Evolutionary conservation across 1,140 invertebrate species (phyloP).

Genomic region (Leptinotarsa texana): DNA sequence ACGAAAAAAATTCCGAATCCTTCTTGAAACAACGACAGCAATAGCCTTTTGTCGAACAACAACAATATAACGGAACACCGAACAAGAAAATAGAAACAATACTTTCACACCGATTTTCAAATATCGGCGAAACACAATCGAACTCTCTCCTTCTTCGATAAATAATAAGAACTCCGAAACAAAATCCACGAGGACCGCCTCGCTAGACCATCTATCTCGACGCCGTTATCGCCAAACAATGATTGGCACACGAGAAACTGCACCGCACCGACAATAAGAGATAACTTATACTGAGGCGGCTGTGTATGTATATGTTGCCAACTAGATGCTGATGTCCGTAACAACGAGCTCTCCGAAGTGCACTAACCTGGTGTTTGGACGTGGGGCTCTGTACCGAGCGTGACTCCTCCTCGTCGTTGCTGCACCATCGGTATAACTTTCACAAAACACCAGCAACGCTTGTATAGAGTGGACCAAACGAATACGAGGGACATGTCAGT

Average conservation of each 20-base stretch:
- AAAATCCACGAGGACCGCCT: not conserved
- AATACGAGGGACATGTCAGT: not conserved
- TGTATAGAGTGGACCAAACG: not conserved
- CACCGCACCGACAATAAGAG: not conserved
- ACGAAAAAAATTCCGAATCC: slow-evolving; percentile 5
- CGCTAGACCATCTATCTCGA: not conserved
- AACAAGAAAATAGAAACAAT: not conserved
- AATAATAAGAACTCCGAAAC: not conserved
- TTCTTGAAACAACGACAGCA: not conserved
- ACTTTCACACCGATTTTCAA: not conserved
- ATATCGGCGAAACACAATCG: not conserved
- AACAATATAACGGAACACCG: not conserved
- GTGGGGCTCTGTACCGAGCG: slow-evolving; percentile 9
- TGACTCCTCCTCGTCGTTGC: slow-evolving; percentile 12
- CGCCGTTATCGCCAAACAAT: slow-evolving; percentile 7
- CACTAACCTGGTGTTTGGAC: slow-evolving; percentile 36
- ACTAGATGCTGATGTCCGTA: slow-evolving; percentile 5
- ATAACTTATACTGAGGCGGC: not conserved
- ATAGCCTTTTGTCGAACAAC: not conserved
- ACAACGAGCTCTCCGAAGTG: slow-evolving; percentile 20
- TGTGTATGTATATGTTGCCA: slow-evolving; percentile 6
- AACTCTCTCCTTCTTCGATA: no score
- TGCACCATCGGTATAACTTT: slow-evolving; percentile 13
- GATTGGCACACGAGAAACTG: not conserved
- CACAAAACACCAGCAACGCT: slow-evolving; percentile 15